phyloP scores from a whole-genome alignment of 1,140 invertebrate species.

The Aphelenchoides avenae region DNA sequence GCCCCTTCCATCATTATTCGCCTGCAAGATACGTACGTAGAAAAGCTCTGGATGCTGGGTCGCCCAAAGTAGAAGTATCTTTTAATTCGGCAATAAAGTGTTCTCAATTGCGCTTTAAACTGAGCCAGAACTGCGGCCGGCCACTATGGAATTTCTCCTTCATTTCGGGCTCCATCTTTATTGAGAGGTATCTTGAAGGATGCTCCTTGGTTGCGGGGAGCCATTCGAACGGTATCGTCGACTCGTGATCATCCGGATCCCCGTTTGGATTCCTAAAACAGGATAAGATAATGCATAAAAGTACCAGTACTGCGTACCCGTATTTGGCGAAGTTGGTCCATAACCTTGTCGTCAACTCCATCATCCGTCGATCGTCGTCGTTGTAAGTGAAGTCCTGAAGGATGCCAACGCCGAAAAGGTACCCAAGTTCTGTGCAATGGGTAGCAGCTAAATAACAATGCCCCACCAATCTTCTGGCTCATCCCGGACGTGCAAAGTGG shows the following conservation, averaged over 20 bases:
- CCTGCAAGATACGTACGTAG: no score
- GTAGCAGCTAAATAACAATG: no score
- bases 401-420: slow-evolving; percentile 17
- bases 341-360: slow-evolving; percentile 8
- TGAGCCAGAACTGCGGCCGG: not conserved
- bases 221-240: not conserved
- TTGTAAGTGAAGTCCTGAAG: slow-evolving; percentile 23
- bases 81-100: no score
- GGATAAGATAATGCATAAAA: not conserved
- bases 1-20: no score
- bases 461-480: no score
- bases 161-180: not conserved
- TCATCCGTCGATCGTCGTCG: slow-evolving; percentile 19
- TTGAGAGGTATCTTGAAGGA: not conserved
- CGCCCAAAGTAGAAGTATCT: no score
- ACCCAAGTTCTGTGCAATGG: slow-evolving; percentile 18
- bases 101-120: no score
- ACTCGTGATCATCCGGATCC: not conserved
- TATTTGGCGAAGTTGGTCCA: slow-evolving; percentile 21
- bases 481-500: no score
- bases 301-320: slow-evolving; percentile 8
- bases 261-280: slow-evolving; percentile 24
- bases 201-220: not conserved
- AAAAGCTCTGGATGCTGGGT: no score
- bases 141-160: not conserved